phyloP scores from a whole-genome alignment of 2,113 vertebrate species.

The Melanerpes aurifrons region DNA sequence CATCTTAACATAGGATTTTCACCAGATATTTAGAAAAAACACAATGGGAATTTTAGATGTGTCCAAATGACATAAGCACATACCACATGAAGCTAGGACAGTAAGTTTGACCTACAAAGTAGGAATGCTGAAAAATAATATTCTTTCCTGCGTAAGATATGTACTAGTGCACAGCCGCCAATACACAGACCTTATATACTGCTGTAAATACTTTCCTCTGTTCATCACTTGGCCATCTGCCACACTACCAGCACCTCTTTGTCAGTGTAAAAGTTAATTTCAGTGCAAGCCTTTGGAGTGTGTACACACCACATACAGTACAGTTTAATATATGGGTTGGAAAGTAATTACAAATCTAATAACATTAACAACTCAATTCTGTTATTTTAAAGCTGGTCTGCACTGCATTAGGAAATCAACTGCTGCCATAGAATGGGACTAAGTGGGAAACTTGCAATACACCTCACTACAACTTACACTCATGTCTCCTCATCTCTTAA shows the following conservation, averaged over 20 bases:
- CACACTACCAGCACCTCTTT: neutral
- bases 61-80: neutral
- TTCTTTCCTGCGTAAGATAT: neutral
- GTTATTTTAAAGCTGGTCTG: neutral
- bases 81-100: neutral
- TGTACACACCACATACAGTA: neutral
- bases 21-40: neutral
- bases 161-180: neutral
- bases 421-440: neutral
- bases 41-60: neutral
- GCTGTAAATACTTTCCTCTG: neutral
- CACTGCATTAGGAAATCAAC: neutral
- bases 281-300: neutral
- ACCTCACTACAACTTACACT: neutral
- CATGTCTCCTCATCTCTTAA: neutral
- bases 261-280: neutral
- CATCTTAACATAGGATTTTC: neutral
- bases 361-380: neutral
- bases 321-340: neutral
- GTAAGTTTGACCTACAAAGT: neutral
- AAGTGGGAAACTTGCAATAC: neutral
- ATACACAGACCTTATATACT: neutral
- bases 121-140: neutral
- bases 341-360: neutral
- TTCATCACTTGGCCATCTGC: neutral